Evolutionary conservation across 2,797 vertebrate genomes (phyloP).

Genomic region (Galagoides demidoff): DNA sequence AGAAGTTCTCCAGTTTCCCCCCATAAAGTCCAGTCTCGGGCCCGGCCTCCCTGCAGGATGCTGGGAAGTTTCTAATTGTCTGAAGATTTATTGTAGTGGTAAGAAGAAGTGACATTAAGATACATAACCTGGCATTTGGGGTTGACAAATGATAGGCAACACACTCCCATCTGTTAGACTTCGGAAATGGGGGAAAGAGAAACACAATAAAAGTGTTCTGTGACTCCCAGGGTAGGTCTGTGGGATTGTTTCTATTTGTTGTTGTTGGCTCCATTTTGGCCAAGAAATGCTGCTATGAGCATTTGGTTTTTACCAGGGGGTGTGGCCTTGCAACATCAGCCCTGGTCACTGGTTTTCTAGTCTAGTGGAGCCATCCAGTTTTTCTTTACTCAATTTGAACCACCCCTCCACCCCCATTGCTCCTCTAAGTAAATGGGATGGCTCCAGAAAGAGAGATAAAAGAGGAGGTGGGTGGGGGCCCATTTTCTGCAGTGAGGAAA

Average conservation of each 20-base stretch:
- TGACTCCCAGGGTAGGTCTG: slow-evolving; percentile 23
- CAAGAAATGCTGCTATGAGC: slow-evolving; percentile 26
- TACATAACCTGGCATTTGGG: slow-evolving; percentile 38
- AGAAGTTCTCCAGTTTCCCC: neutral
- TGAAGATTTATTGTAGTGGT: slow-evolving; percentile 48
- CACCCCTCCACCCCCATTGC: neutral
- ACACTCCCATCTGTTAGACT: slow-evolving; percentile 34
- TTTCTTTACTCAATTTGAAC: neutral
- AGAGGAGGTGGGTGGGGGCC: neutral
- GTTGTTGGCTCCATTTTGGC: neutral
- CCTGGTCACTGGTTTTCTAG: neutral
- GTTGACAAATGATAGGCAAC: slow-evolving; percentile 45
- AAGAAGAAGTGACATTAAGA: neutral
- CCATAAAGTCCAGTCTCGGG: neutral
- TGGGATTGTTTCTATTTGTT: neutral
- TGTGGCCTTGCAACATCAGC: neutral
- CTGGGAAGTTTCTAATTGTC: neutral
- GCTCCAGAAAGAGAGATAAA: neutral
- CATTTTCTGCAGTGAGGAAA: neutral
- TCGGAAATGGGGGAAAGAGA: slow-evolving; percentile 40
- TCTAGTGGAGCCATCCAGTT: neutral
- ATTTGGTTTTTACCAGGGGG: slow-evolving; percentile 47
- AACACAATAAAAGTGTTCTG: slow-evolving; percentile 11
- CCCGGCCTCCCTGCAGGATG: neutral
- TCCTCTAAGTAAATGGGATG: neutral